Conservation (phyloP, 2,797 vertebrate genomes). For the Salmo trutta region DNA sequence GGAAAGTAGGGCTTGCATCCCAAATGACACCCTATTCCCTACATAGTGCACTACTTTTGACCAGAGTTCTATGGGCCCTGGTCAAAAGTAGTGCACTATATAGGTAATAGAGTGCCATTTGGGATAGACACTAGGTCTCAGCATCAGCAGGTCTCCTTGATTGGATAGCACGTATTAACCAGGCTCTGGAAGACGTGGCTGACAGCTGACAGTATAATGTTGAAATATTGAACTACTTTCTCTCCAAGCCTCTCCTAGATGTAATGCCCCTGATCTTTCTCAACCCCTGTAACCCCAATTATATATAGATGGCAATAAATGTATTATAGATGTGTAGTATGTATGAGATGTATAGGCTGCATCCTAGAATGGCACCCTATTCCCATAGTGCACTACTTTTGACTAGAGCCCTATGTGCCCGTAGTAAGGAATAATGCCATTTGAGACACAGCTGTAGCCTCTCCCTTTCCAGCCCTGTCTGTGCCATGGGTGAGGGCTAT, state of each 20-base stretch:
- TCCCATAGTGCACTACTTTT: background rate
- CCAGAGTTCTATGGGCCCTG: background rate
- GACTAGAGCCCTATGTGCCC: background rate
- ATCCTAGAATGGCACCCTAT: background rate
- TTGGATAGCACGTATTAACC: constrained; percentile 38
- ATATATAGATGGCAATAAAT: background rate
- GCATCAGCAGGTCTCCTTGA: constrained; percentile 44
- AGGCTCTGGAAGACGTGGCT: constrained; percentile 22
- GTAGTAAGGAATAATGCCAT: background rate
- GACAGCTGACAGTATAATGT: background rate
- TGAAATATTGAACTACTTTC: background rate
- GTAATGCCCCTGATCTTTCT: background rate
- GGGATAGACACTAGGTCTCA: constrained; percentile 43
- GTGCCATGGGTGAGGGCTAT: background rate
- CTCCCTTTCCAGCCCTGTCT: background rate
- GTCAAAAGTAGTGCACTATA: background rate
- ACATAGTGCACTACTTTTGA: background rate
- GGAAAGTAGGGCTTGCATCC: background rate
- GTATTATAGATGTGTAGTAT: background rate
- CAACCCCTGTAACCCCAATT: constrained; percentile 5
- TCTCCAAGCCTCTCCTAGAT: background rate
- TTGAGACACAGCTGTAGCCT: background rate
- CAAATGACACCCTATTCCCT: background rate
- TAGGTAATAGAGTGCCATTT: background rate
- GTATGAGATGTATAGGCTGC: background rate